These are phyloP conservation scores for Drosophila hydei DNA, from an alignment of 1,140 invertebrate species.

Conservation along the genomic window DNA sequence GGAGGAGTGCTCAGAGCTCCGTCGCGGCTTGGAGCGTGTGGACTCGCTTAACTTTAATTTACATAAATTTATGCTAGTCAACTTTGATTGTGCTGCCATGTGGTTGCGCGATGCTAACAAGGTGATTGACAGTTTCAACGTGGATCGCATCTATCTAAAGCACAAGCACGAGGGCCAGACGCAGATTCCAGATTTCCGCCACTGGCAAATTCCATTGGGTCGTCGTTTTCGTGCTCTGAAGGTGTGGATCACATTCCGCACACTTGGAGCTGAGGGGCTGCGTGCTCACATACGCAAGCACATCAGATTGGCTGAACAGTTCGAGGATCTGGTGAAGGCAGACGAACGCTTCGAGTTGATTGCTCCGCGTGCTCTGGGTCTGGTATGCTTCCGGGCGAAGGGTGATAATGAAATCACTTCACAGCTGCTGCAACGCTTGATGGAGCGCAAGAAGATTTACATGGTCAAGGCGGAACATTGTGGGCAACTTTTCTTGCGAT, in stretches of 20 bases:
- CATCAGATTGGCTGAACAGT: conserved; percentile 90
- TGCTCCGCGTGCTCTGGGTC: conserved; percentile 89
- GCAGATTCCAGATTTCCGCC: conserved; percentile 93
- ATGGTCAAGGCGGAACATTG: conserved; percentile 90
- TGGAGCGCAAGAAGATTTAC: conserved; percentile 92
- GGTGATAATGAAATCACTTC: conserved; percentile 90
- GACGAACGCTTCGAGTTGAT: conserved; percentile 93
- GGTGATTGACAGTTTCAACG: conserved; percentile 94
- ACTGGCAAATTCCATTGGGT: conserved; percentile 99
- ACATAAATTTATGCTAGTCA: conserved; percentile 96
- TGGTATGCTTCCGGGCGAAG: conserved; percentile 95
- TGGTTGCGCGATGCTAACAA: conserved; percentile 93
- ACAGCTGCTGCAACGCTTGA: conserved; percentile 90
- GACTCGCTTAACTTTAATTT: conserved; percentile 96
- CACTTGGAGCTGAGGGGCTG: conserved; percentile 92
- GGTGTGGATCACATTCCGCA: conserved; percentile 96
- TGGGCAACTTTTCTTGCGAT: conserved; percentile 90
- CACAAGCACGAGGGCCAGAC: conserved; percentile 88
- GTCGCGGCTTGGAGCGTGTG: conserved; percentile 92
- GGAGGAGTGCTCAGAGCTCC: conserved; percentile 93
- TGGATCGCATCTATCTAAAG: conserved; percentile 95
- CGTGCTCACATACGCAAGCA: conserved; percentile 91
- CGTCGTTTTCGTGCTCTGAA: conserved; percentile 97
- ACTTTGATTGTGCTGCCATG: conserved; percentile 95
- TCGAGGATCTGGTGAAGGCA: conserved; percentile 88